phyloP scores from a whole-genome alignment of 1,140 invertebrate genomes.

The Drosophila malerkotliana region DNA sequence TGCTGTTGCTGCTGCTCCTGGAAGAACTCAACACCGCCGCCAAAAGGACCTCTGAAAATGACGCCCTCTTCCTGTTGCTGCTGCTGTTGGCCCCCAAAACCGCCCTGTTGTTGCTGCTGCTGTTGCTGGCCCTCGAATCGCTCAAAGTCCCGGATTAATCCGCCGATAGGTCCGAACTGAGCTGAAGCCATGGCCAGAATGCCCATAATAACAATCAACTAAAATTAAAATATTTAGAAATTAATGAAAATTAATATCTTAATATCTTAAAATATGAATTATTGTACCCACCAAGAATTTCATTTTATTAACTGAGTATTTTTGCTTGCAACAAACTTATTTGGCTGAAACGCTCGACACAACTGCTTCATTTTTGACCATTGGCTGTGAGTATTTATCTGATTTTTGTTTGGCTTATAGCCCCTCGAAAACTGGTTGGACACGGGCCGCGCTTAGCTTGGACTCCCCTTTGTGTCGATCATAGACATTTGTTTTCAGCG shows the following conservation, averaged over 20 bases:
- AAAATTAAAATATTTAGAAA: neutral
- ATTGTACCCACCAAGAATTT: slow-evolving; percentile 13
- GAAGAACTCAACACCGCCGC: slow-evolving; percentile 25
- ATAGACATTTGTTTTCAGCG: slow-evolving; percentile 13
- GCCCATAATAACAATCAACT: slow-evolving; percentile 19
- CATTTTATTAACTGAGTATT: neutral
- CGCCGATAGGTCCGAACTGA: slow-evolving; percentile 24
- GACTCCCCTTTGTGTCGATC: slow-evolving; percentile 22
- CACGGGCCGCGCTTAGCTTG: slow-evolving; percentile 11
- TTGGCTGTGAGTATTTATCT: slow-evolving; percentile 20
- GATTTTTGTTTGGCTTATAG: slow-evolving; percentile 10
- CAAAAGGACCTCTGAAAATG: slow-evolving; percentile 30
- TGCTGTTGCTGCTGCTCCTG: slow-evolving; percentile 39
- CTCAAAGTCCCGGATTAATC: slow-evolving; percentile 15
- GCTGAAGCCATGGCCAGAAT: slow-evolving; percentile 16
- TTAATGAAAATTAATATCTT: too few relatives aligned
- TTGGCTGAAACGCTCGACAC: neutral
- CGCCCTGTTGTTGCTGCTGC: slow-evolving; percentile 23
- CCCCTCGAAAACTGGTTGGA: slow-evolving; percentile 34
- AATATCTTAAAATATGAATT: neutral
- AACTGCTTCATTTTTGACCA: slow-evolving; percentile 5
- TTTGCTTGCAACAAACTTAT: neutral
- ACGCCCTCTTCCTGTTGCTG: slow-evolving; percentile 42
- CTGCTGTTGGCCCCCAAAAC: slow-evolving; percentile 29
- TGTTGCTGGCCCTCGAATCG: slow-evolving; percentile 13